These are phyloP conservation scores for Mantis religiosa DNA, from an alignment of 2,888 invertebrate species.

Conservation along the genomic window DNA sequence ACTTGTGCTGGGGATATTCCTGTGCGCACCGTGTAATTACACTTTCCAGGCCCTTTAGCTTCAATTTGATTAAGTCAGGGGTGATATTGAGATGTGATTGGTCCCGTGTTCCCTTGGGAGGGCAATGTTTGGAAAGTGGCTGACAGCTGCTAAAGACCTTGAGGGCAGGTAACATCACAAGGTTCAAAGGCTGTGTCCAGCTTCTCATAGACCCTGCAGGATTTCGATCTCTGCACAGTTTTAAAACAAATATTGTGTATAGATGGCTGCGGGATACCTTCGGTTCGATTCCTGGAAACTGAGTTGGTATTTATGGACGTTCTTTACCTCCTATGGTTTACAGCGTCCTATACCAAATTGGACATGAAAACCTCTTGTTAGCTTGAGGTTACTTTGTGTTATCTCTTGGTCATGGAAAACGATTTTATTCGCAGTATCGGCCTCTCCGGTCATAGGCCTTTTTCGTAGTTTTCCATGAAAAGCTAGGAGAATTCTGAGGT, in stretches of 20 bases:
- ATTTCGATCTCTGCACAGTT: not conserved
- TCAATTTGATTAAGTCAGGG: not conserved
- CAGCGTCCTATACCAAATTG: too few species aligned
- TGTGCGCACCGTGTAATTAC: not conserved
- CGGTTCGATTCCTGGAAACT: too few species aligned
- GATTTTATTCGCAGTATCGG: too few species aligned
- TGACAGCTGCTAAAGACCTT: not conserved
- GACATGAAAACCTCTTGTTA: too few species aligned
- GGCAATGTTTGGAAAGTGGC: not conserved
- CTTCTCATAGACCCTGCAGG: not conserved
- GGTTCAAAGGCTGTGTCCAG: not conserved
- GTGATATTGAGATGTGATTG: not conserved
- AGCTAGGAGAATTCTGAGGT: too few species aligned
- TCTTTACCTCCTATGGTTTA: too few species aligned
- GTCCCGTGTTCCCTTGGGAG: not conserved
- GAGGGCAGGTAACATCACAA: not conserved
- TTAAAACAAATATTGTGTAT: not conserved
- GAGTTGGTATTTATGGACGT: too few species aligned
- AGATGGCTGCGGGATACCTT: too few species aligned
- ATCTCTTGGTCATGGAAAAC: too few species aligned
- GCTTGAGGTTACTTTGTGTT: too few species aligned
- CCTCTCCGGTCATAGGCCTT: too few species aligned
- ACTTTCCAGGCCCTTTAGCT: not conserved
- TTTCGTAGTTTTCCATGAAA: too few species aligned
- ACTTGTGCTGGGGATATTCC: not conserved